Evolutionary conservation across 2,888 invertebrate genomes (phyloP).

Genomic region (Neoscelio sp.): DNA sequence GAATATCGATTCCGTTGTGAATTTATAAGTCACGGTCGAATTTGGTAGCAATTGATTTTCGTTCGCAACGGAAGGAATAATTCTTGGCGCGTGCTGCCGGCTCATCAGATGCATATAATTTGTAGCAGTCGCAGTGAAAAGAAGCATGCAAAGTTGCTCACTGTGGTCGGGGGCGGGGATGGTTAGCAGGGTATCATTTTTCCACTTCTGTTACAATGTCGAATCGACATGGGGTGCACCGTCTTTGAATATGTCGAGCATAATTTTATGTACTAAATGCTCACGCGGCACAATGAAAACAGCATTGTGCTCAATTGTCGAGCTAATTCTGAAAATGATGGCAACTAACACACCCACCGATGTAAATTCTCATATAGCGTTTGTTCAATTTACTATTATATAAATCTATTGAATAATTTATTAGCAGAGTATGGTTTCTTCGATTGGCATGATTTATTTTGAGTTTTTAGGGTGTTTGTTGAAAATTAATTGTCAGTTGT

Average conservation of each 20-base stretch:
- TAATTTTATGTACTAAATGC: constrained; percentile 37
- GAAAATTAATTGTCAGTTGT: no score
- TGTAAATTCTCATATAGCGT: constrained; percentile 7
- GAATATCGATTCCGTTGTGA: no score
- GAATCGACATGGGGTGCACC: neutral
- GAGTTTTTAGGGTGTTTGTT: no score
- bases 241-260: constrained; percentile 9
- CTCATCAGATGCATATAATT: constrained; percentile 9
- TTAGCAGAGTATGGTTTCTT: constrained; percentile 8
- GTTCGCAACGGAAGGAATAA: neutral
- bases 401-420: constrained; percentile 27
- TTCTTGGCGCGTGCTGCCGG: constrained; percentile 34
- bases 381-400: constrained; percentile 24
- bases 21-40: no score
- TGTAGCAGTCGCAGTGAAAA: neutral
- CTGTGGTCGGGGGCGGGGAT: constrained; percentile 22
- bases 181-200: constrained; percentile 20
- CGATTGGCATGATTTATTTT: constrained; percentile 1
- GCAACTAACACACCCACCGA: constrained; percentile 17
- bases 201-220: constrained; percentile 33
- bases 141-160: constrained; percentile 5
- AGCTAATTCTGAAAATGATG: constrained; percentile 29
- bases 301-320: constrained; percentile 2
- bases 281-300: constrained; percentile 6
- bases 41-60: no score